phyloP scores from a whole-genome alignment of 2,888 invertebrate species.

The Anoplius nigerrimus region DNA sequence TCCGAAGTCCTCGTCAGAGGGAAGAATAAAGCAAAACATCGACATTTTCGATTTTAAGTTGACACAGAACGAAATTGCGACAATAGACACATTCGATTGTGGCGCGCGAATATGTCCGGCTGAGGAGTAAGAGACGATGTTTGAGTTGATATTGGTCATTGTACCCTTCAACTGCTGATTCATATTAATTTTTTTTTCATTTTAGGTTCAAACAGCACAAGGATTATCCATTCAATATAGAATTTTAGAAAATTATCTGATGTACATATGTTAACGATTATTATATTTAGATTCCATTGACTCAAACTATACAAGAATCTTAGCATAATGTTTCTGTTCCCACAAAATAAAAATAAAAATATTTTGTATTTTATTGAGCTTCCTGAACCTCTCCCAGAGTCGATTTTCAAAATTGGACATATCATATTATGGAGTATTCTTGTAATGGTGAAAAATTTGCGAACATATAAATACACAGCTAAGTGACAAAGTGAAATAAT shows the following conservation, averaged over 20 bases:
- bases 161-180: too few species aligned
- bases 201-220: conserved; percentile 51
- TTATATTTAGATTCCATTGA: neutral
- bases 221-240: conserved; percentile 76
- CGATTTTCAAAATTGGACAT: too few species aligned
- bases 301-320: neutral
- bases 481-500: too few species aligned
- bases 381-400: too few species aligned
- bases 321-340: too few species aligned
- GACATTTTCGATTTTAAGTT: conserved; percentile 80
- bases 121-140: conserved; percentile 46
- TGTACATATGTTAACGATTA: neutral
- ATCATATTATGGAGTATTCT: too few species aligned
- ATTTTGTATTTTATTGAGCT: too few species aligned
- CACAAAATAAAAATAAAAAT: too few species aligned
- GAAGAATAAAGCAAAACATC: conserved; percentile 79
- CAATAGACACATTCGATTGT: conserved; percentile 69
- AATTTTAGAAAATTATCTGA: conserved; percentile 39
- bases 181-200: conserved; percentile 12
- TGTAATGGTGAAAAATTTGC: too few species aligned
- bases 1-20: conserved; percentile 80
- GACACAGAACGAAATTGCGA: conserved; percentile 75
- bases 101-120: conserved; percentile 55
- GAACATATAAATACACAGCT: too few species aligned
- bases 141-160: too few species aligned